Base-by-base conservation (phyloP, 2,797 vertebrate genomes). In the Dicrostonyx torquatus region DNA sequence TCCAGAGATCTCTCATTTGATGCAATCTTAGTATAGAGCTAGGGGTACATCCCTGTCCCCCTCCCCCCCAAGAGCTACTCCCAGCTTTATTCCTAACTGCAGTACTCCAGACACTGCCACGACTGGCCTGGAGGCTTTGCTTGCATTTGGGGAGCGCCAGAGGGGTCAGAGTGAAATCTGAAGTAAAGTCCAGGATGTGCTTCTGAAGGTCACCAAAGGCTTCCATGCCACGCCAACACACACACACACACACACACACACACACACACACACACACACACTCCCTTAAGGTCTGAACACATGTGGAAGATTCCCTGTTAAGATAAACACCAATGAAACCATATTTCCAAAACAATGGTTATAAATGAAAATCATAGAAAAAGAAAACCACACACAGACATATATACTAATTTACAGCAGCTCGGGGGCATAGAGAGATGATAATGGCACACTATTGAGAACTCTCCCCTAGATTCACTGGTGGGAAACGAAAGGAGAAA, bases 11-110 rank as follows among this genome's bases (percentile, higher is more conserved):
- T 75, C 87, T 83, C 37, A 72, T 55, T 78, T 76, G 70, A 94
- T 94, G 84, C 91, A 82, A 85, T 91, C 87, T 72, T 89, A 53
- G 73, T 87, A 72, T 24, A 93, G 58, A 93, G 72, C 37, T 48
- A 6, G 89, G 68, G 62, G 29, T 40, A 12, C 24, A 53, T 26
- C 24, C 70, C 18, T 12, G 70, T 58, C 92, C 83, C 83, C 84
- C 70, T 48, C 68, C 26, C 89, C 89, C 72, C 18, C n/a, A 90
- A 87, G 62, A 85, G 55, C 62, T 80, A 48, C 43, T 79, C 64
- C 82, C 31, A 68, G 50, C 22, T 86, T 68, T 60, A 37, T 53
- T 79, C 43, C 73, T 55, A 91, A 87, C 24, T 76, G 37, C 9
- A 72, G 66, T 6, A 58, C 62, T 70, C 62, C 76, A 95, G 62